Base-by-base conservation (phyloP, 2,888 invertebrate species). In the Chymomyza caudatula region DNA sequence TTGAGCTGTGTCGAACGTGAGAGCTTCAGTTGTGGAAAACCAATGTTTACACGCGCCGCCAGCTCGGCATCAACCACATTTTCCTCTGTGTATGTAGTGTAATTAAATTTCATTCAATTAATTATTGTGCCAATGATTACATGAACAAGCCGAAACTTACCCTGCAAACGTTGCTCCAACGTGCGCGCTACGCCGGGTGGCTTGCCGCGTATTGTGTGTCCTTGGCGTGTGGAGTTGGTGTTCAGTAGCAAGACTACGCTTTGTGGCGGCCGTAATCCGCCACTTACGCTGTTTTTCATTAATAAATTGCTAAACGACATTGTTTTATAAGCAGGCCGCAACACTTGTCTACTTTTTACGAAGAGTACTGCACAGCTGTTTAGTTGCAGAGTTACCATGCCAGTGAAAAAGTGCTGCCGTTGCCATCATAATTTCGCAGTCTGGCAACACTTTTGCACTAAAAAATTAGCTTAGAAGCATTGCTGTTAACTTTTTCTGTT, bases 151-250 rank as follows among this genome's bases (percentile, higher is more conserved):
- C 65, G 89, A 89, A 22, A 90, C 71, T 87, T 91, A 93, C 95
- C 94, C 86, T 92, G 92, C 64, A 96, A 84, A 65, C 94, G 92
- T 85, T 96, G 93, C 80, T 94, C 92, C 65, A 96, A 89, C 0
- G 92, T 92, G 83, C 92, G 92, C 29, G 95, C 95, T 52, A 92
- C 90, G 44, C 93, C 93, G 3, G 96, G 95, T 8, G 94, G 92
- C 90, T 94, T 94, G 67, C 96, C 96, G 85, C 94, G 91, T 47
- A 94, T 72, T 70, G 91, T 91, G 87, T 95, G 95, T 1, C 93
- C 92, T 51, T 86, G 75, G 0, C 90, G 81, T 2, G 60, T 66
- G 37, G 62, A 51, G 22, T 73, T 54, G 60, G 73, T 52, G 1
- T 79, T 59, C 2, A 71, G 62, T 57, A 62, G 67, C 63, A 58